These are phyloP conservation scores for Galagoides demidoff DNA, from an alignment of 2,797 vertebrate species.

Conservation along the genomic window DNA sequence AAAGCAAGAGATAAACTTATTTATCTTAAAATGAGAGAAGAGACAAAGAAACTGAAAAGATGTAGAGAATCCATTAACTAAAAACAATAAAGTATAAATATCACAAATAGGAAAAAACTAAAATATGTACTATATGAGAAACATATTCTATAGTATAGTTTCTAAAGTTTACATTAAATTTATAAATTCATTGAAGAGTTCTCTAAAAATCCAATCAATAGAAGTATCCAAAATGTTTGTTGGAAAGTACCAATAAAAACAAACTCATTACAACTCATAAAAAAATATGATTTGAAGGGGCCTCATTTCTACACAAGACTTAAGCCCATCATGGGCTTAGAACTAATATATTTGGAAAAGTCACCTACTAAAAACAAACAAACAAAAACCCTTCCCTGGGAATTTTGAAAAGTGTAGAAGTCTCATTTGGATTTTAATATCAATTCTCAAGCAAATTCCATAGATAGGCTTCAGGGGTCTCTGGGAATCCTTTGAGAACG, in stretches of 20 bases:
- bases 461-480: background rate
- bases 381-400: background rate
- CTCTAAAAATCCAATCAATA: conserved; percentile 45
- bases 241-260: conserved; percentile 52
- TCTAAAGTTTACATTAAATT: conserved; percentile 40
- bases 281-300: conserved; percentile 29
- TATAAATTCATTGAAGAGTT: conserved; percentile 40
- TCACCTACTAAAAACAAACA: conserved; percentile 27
- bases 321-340: conserved; percentile 46
- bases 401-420: conserved; percentile 19
- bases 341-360: conserved; percentile 29
- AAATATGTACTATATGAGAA: conserved; percentile 42
- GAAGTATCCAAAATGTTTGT: conserved; percentile 45
- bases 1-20: conserved; percentile 70
- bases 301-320: background rate
- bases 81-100: conserved; percentile 56
- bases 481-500: background rate
- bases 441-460: background rate
- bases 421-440: conserved; percentile 28
- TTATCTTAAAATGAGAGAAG: conserved; percentile 73
- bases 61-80: conserved; percentile 59
- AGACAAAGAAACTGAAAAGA: conserved; percentile 63
- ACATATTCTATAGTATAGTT: conserved; percentile 14
- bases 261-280: background rate
- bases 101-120: conserved; percentile 42